Evolutionary conservation across 2,113 vertebrate species (phyloP).

Genomic region (Etia nguti): DNA sequence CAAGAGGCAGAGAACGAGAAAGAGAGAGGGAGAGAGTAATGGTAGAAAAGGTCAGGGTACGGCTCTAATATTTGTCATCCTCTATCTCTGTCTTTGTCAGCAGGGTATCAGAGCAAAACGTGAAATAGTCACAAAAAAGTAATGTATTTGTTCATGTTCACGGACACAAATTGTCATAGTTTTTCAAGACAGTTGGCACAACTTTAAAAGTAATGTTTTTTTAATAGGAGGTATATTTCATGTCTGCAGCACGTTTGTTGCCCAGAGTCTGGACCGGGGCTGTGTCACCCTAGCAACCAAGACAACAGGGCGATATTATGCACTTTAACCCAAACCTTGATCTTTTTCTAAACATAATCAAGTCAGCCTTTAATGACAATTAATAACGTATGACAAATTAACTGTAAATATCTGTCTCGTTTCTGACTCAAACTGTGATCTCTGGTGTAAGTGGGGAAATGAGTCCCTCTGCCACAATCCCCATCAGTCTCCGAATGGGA

Average conservation of each 20-base stretch:
- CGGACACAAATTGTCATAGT: neutral
- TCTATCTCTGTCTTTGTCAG: constrained; percentile 5
- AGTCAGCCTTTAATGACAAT: neutral
- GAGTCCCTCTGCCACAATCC: neutral
- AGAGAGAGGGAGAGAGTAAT: neutral
- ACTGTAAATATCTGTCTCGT: neutral
- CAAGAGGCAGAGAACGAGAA: neutral
- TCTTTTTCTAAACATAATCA: neutral
- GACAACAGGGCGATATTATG: neutral
- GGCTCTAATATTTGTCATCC: constrained; percentile 6
- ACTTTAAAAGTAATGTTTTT: neutral
- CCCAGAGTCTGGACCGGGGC: neutral
- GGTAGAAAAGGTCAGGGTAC: constrained; percentile 12
- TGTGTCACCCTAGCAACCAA: neutral
- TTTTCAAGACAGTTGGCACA: neutral
- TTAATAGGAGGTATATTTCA: neutral
- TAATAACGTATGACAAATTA: neutral
- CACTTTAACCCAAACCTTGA: neutral
- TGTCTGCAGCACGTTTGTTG: neutral
- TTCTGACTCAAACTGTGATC: neutral
- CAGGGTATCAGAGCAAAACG: neutral
- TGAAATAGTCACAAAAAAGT: neutral
- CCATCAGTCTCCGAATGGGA: neutral
- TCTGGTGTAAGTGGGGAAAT: neutral
- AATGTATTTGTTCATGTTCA: neutral